Base-by-base conservation (phyloP, 2,113 vertebrate species). In the Phrynocephalus versicolor region DNA sequence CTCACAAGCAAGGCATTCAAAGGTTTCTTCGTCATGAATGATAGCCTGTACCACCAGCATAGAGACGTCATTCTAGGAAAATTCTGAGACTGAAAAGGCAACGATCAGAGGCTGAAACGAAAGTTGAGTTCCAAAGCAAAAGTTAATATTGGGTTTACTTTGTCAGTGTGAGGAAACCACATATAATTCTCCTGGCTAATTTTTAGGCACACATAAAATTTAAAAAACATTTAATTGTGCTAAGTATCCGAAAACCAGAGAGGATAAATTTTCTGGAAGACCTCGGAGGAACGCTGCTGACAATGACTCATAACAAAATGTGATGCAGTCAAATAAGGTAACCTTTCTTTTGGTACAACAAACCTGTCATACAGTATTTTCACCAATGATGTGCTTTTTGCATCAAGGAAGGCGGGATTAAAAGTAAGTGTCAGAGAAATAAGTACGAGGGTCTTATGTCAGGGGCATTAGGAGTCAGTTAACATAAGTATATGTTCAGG, bases 1-100 rank as follows among this genome's bases (percentile, higher is more conserved):
- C 86, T 94, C 85, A 93, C 94, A 96, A 92, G 85, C 41, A 62
- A 89, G 84, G 93, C 93, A 94, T 67, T 95, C 92, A 94, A 91
- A 88, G 67, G 6, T 81, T 89, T 92, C 92, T 91, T 91, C 86
- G 33, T 23, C 88, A 75, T 94, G 90, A 95, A 95, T 89, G 91
- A 88, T 89, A 89, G 90, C 85, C 92, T 92, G 93, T 94, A 87
- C 88, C 87, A 95, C 58, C 85, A 78, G 93, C 65, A 45, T 77
- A 39, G 85, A 69, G 86, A 79, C 72, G 14, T 35, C 67, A 76
- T 64, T 60, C 45, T 78, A 81, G 30, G 27, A 70, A 82, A 84
- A 85, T 0, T 80, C 78, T 70, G 51, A 58, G 13, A 88, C 88
- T 78, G 33, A 0, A 78, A 79, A 33, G 73, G 73, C 86, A 58